These are phyloP conservation scores for Anomalospiza imberbis DNA, from an alignment of 2,797 vertebrate species.

Conservation along the genomic window DNA sequence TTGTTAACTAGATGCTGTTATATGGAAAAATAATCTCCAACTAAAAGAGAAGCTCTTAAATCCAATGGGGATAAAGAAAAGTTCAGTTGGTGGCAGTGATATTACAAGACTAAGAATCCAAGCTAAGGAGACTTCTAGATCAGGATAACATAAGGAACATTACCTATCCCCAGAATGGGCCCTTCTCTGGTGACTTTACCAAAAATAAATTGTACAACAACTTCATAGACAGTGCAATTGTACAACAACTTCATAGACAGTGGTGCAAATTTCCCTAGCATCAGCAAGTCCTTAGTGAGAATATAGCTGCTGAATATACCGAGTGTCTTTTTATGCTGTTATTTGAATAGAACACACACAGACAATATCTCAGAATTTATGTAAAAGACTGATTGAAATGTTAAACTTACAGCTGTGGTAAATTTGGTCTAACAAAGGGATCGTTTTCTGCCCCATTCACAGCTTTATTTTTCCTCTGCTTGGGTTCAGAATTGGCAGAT, in stretches of 20 bases:
- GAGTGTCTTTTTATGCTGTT: conserved; percentile 51
- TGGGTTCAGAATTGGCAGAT: conserved; percentile 94
- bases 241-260: conserved; percentile 5
- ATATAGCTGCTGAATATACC: conserved; percentile 53
- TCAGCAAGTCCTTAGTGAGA: conserved; percentile 59
- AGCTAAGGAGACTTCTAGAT: neutral
- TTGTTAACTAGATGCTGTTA: neutral
- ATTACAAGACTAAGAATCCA: neutral
- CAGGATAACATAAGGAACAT: neutral
- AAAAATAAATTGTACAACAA: conserved; percentile 32
- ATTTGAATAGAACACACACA: conserved; percentile 52
- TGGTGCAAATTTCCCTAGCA: conserved; percentile 41
- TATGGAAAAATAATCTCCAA: neutral
- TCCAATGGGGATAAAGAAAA: neutral
- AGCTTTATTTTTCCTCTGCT: conserved; percentile 98
- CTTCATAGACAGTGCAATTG: conserved; percentile 13
- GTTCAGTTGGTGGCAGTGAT: neutral
- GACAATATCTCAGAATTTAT: conserved; percentile 65
- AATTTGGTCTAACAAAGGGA: conserved; percentile 97
- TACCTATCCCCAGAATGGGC: neutral
- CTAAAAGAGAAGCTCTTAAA: neutral
- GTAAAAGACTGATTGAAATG: conserved; percentile 67
- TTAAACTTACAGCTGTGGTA: conserved; percentile 93
- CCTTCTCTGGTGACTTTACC: conserved; percentile 8
- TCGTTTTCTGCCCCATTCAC: conserved; percentile 97